Base-by-base conservation (phyloP, 2,888 invertebrate genomes). In the Prostheceraeus crozeri region DNA sequence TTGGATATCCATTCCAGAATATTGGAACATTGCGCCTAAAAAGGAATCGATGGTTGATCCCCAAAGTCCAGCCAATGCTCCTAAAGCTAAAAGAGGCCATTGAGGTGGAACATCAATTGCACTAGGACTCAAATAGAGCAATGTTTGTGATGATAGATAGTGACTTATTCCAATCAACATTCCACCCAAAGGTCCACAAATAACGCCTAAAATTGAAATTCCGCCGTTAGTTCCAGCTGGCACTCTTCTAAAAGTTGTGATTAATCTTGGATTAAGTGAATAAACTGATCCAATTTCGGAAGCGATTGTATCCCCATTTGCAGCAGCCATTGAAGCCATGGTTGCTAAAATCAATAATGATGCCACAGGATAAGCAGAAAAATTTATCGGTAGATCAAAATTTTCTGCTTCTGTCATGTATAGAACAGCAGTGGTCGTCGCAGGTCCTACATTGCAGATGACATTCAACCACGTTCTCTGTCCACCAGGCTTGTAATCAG, bases 381-480 rank as follows among this genome's bases (percentile, higher is more conserved):
- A 89, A 74, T 89, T 84, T 45, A 90, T 82, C 1, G 86, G 83
- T 25, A 82, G 78, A 72, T 89, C 89, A 1, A 83, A 25, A 2
- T 33, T 19, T 1, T 87, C 87, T 3, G 61, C 63, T 75, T 89
- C 87, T 63, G 88, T 74, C 63, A 89, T 76, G 71, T 87, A 88
- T 21, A 89, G 76, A 31, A 88, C 69, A 0, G 84, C 84, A 52
- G 89, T 76, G 69, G 86, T 84, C 0, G 85, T 81, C 16, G 87
- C 87, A 82, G 88, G 85, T n/a, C 88, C 89, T 1, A 83, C 85
- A 78, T 89, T 90, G 72, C 89, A 89, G 0, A 90, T 73, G 3
- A 89, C 89, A 77, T 90, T 89, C 11, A 87, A 78, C 89, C 89
- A 89, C 72, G 85, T 87, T 63, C 89, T 81, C 73, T 86, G 85